Conservation (phyloP, 2,888 invertebrate species). For the Mesochorus sp. region DNA sequence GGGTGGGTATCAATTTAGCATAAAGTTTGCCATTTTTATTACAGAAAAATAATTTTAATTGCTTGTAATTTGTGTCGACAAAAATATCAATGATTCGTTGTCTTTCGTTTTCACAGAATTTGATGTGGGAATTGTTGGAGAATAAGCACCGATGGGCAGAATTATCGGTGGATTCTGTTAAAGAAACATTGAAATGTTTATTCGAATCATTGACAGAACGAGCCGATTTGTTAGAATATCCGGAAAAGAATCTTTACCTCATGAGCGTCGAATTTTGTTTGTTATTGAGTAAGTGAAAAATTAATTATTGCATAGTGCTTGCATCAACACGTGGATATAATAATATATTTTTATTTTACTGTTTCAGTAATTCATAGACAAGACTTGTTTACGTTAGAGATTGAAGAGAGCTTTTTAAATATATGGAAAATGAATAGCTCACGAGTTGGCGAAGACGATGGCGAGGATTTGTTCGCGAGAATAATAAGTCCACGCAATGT, state of each 20-base stretch:
- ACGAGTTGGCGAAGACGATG: slow-evolving; percentile 65
- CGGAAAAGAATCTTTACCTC: slow-evolving; percentile 70
- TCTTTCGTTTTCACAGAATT: slow-evolving; percentile 62
- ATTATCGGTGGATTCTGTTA: slow-evolving; percentile 65
- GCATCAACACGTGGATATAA: background rate
- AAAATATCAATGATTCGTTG: background rate
- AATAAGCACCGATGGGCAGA: slow-evolving; percentile 65
- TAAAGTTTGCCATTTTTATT: too few species aligned
- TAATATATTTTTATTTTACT: slow-evolving; percentile 15
- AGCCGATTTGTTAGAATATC: slow-evolving; percentile 69
- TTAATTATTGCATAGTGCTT: too few species aligned
- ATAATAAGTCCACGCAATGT: slow-evolving; percentile 78
- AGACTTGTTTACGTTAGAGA: slow-evolving; percentile 70
- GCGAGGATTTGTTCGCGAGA: slow-evolving; percentile 71
- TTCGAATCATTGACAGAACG: slow-evolving; percentile 71
- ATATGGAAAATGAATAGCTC: slow-evolving; percentile 73
- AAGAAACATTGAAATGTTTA: slow-evolving; percentile 67
- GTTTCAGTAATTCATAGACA: slow-evolving; percentile 72
- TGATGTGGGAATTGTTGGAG: slow-evolving; percentile 76
- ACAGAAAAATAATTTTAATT: too few species aligned
- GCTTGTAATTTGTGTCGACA: too few species aligned
- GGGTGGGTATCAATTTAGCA: too few species aligned
- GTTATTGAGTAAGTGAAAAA: slow-evolving; percentile 73
- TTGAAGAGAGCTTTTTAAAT: slow-evolving; percentile 73
- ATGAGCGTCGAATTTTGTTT: slow-evolving; percentile 77